Percentiles rank a stretch among this genome's conserved stretches.
These are phyloP conservation scores for Lasioglossum baleicum DNA, from an alignment of 1,140 invertebrate genomes.

Conservation along the genomic window DNA sequence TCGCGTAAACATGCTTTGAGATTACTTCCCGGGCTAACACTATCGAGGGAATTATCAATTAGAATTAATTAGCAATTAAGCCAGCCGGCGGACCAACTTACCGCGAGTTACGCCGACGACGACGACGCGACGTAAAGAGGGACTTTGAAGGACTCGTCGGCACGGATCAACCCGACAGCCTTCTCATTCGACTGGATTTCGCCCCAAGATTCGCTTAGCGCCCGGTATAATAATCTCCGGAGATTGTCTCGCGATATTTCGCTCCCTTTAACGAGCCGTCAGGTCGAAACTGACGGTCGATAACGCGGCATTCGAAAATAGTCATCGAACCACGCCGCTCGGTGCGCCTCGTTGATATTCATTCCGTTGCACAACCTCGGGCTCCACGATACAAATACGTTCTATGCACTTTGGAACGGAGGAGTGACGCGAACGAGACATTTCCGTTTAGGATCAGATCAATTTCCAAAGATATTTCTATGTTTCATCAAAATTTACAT, in stretches of 20 bases:
- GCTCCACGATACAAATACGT: too few relatives aligned
- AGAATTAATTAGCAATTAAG: slow-evolving; percentile 70
- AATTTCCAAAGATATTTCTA: too few relatives aligned
- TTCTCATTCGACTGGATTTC: slow-evolving; percentile 46
- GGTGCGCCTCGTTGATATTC: too few relatives aligned
- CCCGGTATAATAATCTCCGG: slow-evolving; percentile 33
- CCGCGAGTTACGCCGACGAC: slow-evolving; percentile 50
- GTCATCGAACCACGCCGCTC: background rate
- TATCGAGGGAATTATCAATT: slow-evolving; percentile 65
- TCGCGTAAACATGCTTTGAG: slow-evolving; percentile 63
- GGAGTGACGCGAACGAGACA: too few relatives aligned
- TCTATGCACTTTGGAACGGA: too few relatives aligned
- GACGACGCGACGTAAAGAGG: slow-evolving; percentile 11
- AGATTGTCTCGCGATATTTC: slow-evolving; percentile 33
- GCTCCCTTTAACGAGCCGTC: background rate
- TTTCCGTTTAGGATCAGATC: too few relatives aligned
- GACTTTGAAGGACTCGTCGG: slow-evolving; percentile 34
- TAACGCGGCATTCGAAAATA: background rate
- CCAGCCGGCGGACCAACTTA: slow-evolving; percentile 58
- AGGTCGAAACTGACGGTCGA: background rate
- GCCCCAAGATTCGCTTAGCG: slow-evolving; percentile 18
- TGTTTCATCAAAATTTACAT: too few relatives aligned
- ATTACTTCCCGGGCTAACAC: slow-evolving; percentile 57
- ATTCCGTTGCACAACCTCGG: too few relatives aligned
- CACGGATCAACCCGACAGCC: slow-evolving; percentile 25